Percentiles rank a stretch among this genome's conserved stretches.
Evolutionary conservation across 2,113 vertebrate species (phyloP).

Genomic region (Rattus rattus): DNA sequence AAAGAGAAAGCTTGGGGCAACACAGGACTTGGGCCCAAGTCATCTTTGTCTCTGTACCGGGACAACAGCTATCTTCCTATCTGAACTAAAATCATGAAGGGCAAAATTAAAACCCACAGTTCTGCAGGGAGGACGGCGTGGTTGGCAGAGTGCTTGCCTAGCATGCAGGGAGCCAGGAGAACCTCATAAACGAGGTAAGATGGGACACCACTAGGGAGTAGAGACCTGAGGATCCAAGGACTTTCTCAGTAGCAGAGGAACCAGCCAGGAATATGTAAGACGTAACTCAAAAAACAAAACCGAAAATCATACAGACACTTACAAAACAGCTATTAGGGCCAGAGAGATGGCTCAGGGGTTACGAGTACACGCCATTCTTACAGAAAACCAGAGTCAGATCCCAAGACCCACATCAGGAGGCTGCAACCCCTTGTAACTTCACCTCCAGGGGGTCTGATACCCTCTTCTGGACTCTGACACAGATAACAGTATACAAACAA

Average conservation of each 20-base stretch:
- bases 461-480: neutral
- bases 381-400: neutral
- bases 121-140: neutral
- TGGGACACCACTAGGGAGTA: neutral
- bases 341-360: neutral
- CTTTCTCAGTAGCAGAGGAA: neutral
- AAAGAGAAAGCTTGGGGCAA: neutral
- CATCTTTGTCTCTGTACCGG: neutral
- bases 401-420: neutral
- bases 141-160: neutral
- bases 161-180: neutral
- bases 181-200: too few species aligned
- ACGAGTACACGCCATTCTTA: neutral
- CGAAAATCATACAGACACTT: neutral
- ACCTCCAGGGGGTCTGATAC: too few species aligned
- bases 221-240: neutral
- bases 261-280: neutral
- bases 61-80: neutral
- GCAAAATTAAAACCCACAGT: conserved; percentile 9
- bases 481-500: neutral
- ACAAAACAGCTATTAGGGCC: neutral
- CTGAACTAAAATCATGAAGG: conserved; percentile 11
- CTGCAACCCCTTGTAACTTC: neutral
- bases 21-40: neutral
- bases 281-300: neutral